Evolutionary conservation across 2,888 invertebrate species (phyloP), one percentile per base, ranked within the genome.

Genomic region (Mesorhabditis belari): DNA sequence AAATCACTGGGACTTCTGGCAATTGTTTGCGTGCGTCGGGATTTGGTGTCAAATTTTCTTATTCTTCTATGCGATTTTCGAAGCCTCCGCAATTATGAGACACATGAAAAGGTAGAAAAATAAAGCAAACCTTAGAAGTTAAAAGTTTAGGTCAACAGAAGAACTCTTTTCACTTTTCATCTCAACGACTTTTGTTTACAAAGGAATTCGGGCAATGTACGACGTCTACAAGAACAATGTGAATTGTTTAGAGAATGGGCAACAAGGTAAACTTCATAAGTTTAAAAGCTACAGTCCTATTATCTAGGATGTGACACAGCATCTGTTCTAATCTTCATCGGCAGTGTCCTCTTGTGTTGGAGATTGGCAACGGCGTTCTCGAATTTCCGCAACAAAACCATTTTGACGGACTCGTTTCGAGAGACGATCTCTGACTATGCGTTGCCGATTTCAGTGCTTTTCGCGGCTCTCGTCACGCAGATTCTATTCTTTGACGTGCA

Each of bases 1-100:
- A 12, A 55, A 56, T 12, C 57, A 57, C 27, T 64, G 64, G 62
- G 67, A 73, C 35, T 73, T 73, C 62, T 70, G 63, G 58, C 62
- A 63, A 49, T 54, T 73, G 6, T 73, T 72, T 58, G 59, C 67
- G 19, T 57, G 57, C 26, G 65, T 65, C 29, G 73, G 73, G 4
- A 24, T 75, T 2, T 73, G 71, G 71, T 69, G 19, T 26, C 49
- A 60, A 44, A 25, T 70, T 25, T 65, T 65, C 28, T 56, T 73
- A 60, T 25, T 60, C 17, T 9, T 73, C 6, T 63, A 62, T 9
- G 73, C 74, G 2, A 3, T 69, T 12, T 63, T 63, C 23, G 62
- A 73, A 55, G 62, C 62, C 3, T 60, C 75, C 9, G 51, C 19
- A 19, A 44, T 73, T 26, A 69, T 73, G 64, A 63, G 64, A 29